These are phyloP conservation scores for Heterodera filipjevi DNA, from an alignment of 2,888 invertebrate species.

Conservation along the genomic window DNA sequence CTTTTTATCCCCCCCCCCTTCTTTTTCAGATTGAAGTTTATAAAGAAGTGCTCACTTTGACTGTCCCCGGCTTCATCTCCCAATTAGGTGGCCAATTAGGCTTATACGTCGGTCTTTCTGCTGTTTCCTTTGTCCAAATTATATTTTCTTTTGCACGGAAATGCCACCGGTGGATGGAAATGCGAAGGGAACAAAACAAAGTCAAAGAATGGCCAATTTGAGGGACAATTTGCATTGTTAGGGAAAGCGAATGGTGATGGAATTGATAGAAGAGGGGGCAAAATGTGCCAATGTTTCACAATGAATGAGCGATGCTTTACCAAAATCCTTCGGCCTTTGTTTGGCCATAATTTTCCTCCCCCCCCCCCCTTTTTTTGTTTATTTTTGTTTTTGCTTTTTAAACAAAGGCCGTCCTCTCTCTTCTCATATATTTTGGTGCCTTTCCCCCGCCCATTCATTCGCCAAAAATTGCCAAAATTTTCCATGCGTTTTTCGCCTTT, in stretches of 20 bases:
- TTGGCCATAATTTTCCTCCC: too few species aligned
- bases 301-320: background rate
- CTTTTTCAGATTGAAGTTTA: slow-evolving; percentile 42
- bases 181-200: too few species aligned
- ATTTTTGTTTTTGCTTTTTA: background rate
- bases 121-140: slow-evolving; percentile 41
- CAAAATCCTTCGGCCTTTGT: background rate
- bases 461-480: background rate
- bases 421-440: background rate
- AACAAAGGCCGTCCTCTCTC: background rate
- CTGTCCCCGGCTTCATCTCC: slow-evolving; percentile 44
- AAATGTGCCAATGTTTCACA: too few species aligned
- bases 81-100: slow-evolving; percentile 44
- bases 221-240: too few species aligned
- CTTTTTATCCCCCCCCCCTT: background rate
- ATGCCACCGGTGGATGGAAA: slow-evolving; percentile 19
- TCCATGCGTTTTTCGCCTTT: background rate
- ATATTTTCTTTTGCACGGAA: slow-evolving; percentile 25
- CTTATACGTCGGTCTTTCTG: slow-evolving; percentile 43
- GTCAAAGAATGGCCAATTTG: too few species aligned
- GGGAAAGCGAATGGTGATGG: too few species aligned
- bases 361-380: background rate
- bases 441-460: slow-evolving; percentile 2
- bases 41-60: slow-evolving; percentile 42
- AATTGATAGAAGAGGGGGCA: too few species aligned